Base-by-base conservation (phyloP, 2,888 invertebrate species). In the Psylliodes chrysocephalus region DNA sequence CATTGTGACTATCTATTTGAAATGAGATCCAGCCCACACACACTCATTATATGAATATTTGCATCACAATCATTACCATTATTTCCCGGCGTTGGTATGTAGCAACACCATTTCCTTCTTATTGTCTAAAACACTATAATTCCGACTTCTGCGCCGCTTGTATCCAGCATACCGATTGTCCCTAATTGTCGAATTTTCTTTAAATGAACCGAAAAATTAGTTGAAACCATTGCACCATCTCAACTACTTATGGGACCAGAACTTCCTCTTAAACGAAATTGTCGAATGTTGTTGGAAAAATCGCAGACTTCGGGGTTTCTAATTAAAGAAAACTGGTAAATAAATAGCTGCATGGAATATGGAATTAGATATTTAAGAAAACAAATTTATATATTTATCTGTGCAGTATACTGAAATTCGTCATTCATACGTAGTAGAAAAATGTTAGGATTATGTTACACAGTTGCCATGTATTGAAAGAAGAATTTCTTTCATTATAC, bases 201-300 rank as follows among this genome's bases (percentile, higher is more conserved):
- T 52, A 35, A 52, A 52, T 52, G 52, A 52, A 52, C 35, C 35
- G 19, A 35, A 35, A 52, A 52, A 52, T 52, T 35, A n/a, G 14
- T 4, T 12, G 18, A 52, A 10, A 52, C 17, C 19, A n/a, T 18
- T 33, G 18, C 35, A 35, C 35, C 17, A 35, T 14, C n/a, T 10
- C 2, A 25, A 25, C 14, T 33, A n/a, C 33, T 33, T 33, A 33
- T 33, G 33, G 33, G 8, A 33, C n/a, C n/a, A 6, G 22, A 6
- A 22, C 2, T 30, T 33, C 33, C 7, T 19, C 10, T 17, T 19
- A 10, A 22, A 18, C 33, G 30, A n/a, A 51, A 51, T 28, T 33
- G 10, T 7, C 44, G 17, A 14, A 18, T 10, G 19, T 18, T 8
- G 17, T 44, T 44, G 1, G 10, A 18, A 44, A 18, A 33, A 33